Evolutionary conservation across 2,113 vertebrate genomes (phyloP), one percentile per base, ranked within the genome.

Genomic region (Scytalopus superciliaris): DNA sequence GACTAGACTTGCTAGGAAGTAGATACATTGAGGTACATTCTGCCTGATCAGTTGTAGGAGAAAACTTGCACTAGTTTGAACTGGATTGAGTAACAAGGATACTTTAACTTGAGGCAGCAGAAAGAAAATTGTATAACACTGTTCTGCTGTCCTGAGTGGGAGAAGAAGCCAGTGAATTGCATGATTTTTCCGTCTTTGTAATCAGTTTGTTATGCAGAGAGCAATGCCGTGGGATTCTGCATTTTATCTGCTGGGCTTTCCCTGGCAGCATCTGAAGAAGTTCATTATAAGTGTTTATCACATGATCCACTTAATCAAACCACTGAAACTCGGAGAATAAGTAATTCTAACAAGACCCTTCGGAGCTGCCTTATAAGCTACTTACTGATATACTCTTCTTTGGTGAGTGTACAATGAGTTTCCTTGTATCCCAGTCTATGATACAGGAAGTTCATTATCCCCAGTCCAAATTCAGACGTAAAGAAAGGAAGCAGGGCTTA

Each of bases 381-480:
- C 96, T 97, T 95, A 97, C 95, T 97, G 97, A 98, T 97, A 97
- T 23, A 40, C 94, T 96, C 97, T 95, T 97, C 97, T 95, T 96
- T 95, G 86, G 83, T 94, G 69, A 90, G 84, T 10, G 72, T 42
- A 98, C 98, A 98, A 98, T 97, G 97, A 90, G 87, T 93, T 97
- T 96, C 97, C 98, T 98, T 98, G 97, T 98, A 30, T 77, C 47
- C 84, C 17, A 15, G 76, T 83, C 92, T 86, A 81, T 84, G 96
- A 96, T 92, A 96, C 97, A 98, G 98, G 98, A 98, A 98, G 97
- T 96, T 97, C 96, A 97, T 98, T 98, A 94, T 98, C 83, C 72
- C 86, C 72, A 42, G 84, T 89, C 94, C 82, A 30, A 96, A 98
- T 95, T 89, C 97, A 97, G 95, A 80, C 45, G 3, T 66, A 95